phyloP scores from a whole-genome alignment of 35 echinoderm and acorn worm species.

The Lytechinus variegatus region DNA sequence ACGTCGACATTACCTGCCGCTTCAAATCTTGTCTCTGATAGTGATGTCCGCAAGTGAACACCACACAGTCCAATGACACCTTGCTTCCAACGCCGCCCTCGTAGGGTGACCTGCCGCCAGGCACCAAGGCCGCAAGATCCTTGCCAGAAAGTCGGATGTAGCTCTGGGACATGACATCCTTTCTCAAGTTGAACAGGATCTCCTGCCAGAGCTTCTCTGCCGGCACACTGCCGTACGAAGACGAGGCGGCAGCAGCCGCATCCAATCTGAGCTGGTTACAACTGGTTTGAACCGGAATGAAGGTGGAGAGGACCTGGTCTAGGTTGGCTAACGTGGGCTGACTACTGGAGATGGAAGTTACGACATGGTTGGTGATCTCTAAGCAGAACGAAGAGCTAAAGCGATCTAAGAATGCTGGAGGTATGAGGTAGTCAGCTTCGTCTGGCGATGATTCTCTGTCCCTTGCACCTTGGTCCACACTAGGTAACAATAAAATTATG shows the following conservation, averaged over 20 bases:
- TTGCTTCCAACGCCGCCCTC: neutral
- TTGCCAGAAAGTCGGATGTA: constrained; percentile 48
- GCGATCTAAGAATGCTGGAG: constrained; percentile 41
- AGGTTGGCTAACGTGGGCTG: constrained; percentile 8
- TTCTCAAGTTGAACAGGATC: constrained; percentile 75
- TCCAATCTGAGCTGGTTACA: neutral
- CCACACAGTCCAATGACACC: constrained; percentile 49
- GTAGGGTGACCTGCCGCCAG: neutral
- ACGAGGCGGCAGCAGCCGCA: neutral
- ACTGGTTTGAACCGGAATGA: neutral
- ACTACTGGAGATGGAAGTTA: constrained; percentile 40
- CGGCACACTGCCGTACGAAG: constrained; percentile 51
- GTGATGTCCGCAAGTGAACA: constrained; percentile 89
- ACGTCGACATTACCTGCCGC: constrained; percentile 45
- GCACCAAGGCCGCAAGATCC: constrained; percentile 52
- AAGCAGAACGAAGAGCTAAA: constrained; percentile 71
- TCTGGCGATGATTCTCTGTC: neutral
- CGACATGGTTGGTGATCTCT: constrained; percentile 62
- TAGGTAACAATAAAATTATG: neutral
- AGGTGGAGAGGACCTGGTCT: constrained; percentile 24
- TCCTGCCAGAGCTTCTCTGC: constrained; percentile 86
- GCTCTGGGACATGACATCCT: constrained; percentile 55
- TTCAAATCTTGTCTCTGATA: constrained; percentile 60
- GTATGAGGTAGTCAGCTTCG: constrained; percentile 55
- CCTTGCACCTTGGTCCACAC: neutral